A percentile compares a stretch with the other conserved stretches of the same genome.
These are phyloP conservation scores for Stomatorhinus ivindoensis DNA, from an alignment of 2,113 vertebrate species.

Conservation along the genomic window DNA sequence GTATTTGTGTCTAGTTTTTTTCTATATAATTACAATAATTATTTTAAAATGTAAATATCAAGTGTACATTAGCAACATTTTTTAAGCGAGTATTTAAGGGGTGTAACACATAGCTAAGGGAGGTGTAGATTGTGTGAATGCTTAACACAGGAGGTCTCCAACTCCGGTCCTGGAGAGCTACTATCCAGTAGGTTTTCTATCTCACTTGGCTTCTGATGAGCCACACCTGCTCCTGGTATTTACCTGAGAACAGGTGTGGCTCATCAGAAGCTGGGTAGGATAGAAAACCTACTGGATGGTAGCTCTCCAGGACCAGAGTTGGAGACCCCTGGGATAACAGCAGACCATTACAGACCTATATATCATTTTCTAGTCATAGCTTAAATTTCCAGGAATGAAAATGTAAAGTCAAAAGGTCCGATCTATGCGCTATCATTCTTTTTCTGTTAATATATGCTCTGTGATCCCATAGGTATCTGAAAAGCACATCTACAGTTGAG, in stretches of 20 bases:
- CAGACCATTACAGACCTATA: neutral
- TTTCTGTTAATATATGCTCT: neutral
- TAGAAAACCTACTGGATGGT: no score
- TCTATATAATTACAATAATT: neutral
- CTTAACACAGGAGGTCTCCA: no score
- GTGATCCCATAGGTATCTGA: neutral
- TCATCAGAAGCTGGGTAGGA: no score
- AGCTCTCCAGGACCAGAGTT: no score
- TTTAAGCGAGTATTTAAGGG: neutral
- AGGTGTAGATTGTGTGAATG: neutral
- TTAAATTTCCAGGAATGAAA: neutral
- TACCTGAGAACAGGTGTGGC: no score
- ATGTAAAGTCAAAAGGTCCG: neutral
- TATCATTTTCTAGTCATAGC: neutral
- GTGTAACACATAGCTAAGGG: neutral
- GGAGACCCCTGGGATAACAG: neutral
- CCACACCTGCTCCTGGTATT: no score
- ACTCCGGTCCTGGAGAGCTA: no score
- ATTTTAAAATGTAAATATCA: neutral
- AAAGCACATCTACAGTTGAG: neutral
- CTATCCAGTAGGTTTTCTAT: no score
- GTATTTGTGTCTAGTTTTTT: neutral
- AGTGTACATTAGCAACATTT: neutral
- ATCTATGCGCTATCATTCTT: neutral
- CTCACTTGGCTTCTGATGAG: no score